Evolutionary conservation across 2,797 vertebrate species (phyloP).

Genomic region (Cynodonichthys magdalenae): DNA sequence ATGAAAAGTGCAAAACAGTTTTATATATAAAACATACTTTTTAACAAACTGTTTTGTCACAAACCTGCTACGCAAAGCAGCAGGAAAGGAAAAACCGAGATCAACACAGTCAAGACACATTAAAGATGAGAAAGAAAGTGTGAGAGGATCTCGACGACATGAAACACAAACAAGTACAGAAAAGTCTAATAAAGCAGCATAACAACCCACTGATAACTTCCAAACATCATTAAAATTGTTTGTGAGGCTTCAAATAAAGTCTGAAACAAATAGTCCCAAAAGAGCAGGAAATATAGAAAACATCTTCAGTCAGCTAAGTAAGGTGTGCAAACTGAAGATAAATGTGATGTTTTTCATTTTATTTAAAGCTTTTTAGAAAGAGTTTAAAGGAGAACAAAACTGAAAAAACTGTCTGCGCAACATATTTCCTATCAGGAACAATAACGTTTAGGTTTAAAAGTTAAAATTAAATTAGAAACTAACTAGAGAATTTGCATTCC

Average conservation of each 20-base stretch:
- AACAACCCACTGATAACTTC: constrained; percentile 23
- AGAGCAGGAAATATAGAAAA: constrained; percentile 1
- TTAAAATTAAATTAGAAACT: too few relatives aligned
- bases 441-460: not conserved
- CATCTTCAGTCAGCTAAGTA: not conserved
- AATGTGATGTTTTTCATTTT: not conserved
- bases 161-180: constrained; percentile 18
- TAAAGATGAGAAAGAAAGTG: constrained; percentile 25
- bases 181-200: constrained; percentile 8
- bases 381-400: not conserved
- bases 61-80: constrained; percentile 13
- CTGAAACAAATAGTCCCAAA: constrained; percentile 1
- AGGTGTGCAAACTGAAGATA: not conserved
- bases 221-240: constrained; percentile 3
- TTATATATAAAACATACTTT: constrained; percentile 46
- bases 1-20: constrained; percentile 46
- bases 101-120: constrained; percentile 12
- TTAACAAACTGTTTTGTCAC: constrained; percentile 34
- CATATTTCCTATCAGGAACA: not conserved
- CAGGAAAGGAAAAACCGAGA: constrained; percentile 5
- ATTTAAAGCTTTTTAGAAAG: not conserved
- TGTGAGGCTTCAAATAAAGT: constrained; percentile 9
- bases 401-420: constrained; percentile 1
- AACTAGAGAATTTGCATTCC: too few relatives aligned
- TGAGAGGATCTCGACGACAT: constrained; percentile 23